phyloP scores from a whole-genome alignment of 2,113 vertebrate genomes.

The Dasyornis broadbenti region DNA sequence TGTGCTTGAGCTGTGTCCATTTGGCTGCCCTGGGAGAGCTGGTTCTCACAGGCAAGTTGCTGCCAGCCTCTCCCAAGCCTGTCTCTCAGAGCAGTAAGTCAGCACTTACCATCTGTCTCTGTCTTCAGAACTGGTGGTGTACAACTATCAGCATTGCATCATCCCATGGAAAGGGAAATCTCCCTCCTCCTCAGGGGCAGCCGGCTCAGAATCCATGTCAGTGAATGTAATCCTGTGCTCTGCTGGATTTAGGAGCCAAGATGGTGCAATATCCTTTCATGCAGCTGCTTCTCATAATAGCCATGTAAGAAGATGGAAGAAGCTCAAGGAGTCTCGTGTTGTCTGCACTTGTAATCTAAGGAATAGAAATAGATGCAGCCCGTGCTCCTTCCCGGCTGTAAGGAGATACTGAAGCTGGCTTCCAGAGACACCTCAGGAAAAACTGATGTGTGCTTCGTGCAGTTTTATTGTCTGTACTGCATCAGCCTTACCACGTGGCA shows the following conservation, averaged over 20 bases:
- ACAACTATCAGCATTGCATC: slow-evolving; percentile 18
- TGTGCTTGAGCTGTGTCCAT: neutral
- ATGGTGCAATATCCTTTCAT: neutral
- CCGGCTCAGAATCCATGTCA: neutral
- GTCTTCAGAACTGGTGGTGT: neutral
- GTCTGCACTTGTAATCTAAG: slow-evolving; percentile 12
- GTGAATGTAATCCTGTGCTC: neutral
- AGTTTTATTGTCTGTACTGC: neutral
- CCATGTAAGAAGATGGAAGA: neutral
- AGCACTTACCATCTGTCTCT: slow-evolving; percentile 25
- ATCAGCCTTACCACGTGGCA: neutral
- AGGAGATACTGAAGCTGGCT: neutral
- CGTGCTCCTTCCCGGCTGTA: neutral
- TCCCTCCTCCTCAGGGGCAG: neutral
- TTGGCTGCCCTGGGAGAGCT: neutral
- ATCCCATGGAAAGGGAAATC: neutral
- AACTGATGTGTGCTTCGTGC: neutral
- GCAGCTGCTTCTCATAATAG: neutral
- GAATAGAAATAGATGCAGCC: neutral
- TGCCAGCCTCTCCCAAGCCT: neutral
- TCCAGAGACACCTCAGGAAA: neutral
- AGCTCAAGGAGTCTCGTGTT: slow-evolving; percentile 10
- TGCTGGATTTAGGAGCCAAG: slow-evolving; percentile 6
- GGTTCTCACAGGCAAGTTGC: neutral
- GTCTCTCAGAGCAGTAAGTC: neutral